Base-by-base conservation (phyloP, 2,113 vertebrate genomes). In the Sorex fumeus region DNA sequence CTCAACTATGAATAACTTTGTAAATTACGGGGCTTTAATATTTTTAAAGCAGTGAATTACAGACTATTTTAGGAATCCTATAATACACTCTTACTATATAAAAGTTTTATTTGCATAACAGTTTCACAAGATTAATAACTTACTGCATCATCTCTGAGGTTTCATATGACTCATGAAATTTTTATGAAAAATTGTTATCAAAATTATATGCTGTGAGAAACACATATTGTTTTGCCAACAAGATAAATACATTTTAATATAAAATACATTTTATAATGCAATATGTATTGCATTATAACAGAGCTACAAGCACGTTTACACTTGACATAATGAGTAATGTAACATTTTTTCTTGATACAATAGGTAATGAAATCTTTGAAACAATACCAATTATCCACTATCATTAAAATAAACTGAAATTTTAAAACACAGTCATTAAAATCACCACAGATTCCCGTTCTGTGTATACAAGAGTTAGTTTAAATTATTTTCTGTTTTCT, bases 181-280 rank as follows among this genome's bases (percentile, higher is more conserved):
- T 94, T 94, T 94, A 91, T 91, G 32, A 43, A 18, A 93, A 95
- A 93, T 64, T 93, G 34, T 91, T 94, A 72, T 47, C 32, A 90
- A 94, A 94, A 93, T 93, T 93, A 34, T 6, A 85, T 84, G 45
- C 87, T 93, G 87, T 75, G 74, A 79, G 90, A 93, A 95, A 91
- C 72, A 91, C 72, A 84, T 88, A 93, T 91, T 94, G 93, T 89
- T 69, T 32, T n/a, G 87, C 8, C n/a, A 93, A 82, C 81, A 94
- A 96, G 90, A 94, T 85, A 91, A 94, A 94, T 93, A 93, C 23
- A 71, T 94, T 96, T 93, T 94, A 96, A 94, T 96, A 93, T n/a
- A n/a, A 91, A 94, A 94, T 93, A 93, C 23, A 71, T 94, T 96
- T 93, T 94, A 96, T 96, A 93, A n/a, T n/a, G n/a, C n/a, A 95